phyloP scores from a whole-genome alignment of 2,113 vertebrate species.

The Tupaia tana region DNA sequence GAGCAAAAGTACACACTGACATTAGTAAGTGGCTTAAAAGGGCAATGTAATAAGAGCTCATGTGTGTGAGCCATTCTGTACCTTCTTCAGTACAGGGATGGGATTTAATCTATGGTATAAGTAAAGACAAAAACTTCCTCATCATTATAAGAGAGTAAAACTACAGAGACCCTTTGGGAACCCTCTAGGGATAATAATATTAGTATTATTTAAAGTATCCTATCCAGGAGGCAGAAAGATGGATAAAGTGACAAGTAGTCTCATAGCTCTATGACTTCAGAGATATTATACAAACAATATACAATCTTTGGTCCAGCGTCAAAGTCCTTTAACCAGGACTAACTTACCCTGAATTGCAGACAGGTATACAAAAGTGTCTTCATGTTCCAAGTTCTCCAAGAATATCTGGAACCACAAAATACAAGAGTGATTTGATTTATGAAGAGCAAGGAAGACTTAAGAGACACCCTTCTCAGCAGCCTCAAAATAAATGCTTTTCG shows the following conservation, averaged over 20 bases:
- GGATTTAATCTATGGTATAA: not conserved
- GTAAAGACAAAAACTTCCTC: not conserved
- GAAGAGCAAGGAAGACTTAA: not conserved
- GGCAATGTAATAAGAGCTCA: not conserved
- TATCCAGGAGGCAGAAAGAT: not conserved
- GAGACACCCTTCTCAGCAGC: not conserved
- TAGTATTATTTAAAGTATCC: not conserved
- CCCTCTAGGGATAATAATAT: not conserved
- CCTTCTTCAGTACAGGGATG: not conserved
- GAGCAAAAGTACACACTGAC: not conserved
- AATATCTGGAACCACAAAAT: constrained; percentile 90
- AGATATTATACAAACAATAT: constrained; percentile 24
- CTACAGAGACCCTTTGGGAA: not conserved
- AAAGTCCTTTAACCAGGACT: constrained; percentile 34
- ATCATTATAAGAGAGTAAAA: constrained; percentile 29
- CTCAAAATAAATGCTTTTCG: constrained; percentile 8
- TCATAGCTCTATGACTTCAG: not conserved
- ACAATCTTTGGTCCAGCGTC: not conserved
- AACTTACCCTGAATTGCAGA: constrained; percentile 98
- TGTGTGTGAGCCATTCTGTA: not conserved
- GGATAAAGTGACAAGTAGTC: not conserved
- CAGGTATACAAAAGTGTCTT: constrained; percentile 96
- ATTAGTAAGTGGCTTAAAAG: not conserved
- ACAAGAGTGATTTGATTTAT: not conserved
- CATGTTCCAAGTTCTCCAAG: constrained; percentile 94